These are phyloP conservation scores for Calameuta pallipes DNA, from an alignment of 2,888 invertebrate genomes.

Conservation along the genomic window DNA sequence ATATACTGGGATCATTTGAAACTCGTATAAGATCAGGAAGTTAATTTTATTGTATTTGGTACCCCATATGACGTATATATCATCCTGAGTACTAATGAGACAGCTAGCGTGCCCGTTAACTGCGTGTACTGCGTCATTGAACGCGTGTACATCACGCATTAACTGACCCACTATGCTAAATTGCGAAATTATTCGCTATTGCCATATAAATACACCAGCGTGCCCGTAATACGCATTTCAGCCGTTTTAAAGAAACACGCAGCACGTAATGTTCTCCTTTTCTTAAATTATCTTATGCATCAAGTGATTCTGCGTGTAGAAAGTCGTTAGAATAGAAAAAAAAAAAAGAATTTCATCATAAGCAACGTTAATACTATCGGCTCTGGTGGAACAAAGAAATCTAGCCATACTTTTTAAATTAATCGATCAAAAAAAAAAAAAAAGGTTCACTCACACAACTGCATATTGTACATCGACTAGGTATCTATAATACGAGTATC, in stretches of 20 bases:
- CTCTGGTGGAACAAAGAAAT: not conserved
- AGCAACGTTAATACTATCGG: not conserved
- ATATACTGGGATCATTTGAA: not conserved
- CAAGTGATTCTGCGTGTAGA: not conserved
- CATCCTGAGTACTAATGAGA: not conserved
- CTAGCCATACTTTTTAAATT: not conserved
- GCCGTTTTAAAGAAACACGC: not conserved
- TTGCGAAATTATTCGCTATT: not conserved
- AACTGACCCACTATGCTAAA: not conserved
- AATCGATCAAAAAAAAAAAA: not conserved
- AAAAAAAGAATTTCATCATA: not conserved
- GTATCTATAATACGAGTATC: not conserved
- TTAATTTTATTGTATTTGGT: not conserved
- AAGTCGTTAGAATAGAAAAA: not conserved
- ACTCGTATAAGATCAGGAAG: not conserved
- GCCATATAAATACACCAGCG: not conserved
- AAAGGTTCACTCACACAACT: not conserved
- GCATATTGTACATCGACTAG: not conserved
- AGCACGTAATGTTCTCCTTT: not conserved
- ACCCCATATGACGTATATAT: not conserved
- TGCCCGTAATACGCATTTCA: not conserved
- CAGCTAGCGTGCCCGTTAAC: not conserved
- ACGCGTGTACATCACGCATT: not conserved
- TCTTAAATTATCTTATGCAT: not conserved
- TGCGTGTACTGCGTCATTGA: not conserved